Conservation (phyloP, 2,797 vertebrate genomes). For the Hoplostethus atlanticus region DNA sequence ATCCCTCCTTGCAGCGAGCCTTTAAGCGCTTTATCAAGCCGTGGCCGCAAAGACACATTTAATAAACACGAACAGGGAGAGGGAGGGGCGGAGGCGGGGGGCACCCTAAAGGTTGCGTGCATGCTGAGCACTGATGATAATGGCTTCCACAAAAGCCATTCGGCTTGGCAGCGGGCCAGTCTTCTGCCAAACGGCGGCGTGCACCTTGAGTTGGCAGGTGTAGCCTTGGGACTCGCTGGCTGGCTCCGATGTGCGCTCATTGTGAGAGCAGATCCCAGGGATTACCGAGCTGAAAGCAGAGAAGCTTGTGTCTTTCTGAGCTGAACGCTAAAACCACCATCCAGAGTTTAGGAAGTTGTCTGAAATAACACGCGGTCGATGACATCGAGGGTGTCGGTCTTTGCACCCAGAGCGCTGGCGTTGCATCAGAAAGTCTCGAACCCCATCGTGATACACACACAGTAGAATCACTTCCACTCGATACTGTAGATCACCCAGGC, state of each 20-base stretch:
- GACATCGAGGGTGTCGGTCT: conserved; percentile 30
- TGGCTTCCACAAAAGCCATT: conserved; percentile 68
- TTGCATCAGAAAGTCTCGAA: conserved; percentile 13
- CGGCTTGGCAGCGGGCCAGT: conserved; percentile 69
- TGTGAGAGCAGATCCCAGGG: conserved; percentile 76
- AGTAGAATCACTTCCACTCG: too few species aligned
- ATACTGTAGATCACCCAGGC: too few species aligned
- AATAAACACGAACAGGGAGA: conserved; percentile 25
- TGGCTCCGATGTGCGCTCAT: conserved; percentile 74
- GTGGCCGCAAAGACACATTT: conserved; percentile 5
- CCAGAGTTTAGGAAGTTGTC: conserved; percentile 56
- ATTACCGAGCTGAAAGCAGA: conserved; percentile 81
- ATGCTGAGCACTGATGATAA: conserved; percentile 66
- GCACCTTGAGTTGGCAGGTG: conserved; percentile 72
- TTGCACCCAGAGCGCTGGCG: conserved; percentile 24
- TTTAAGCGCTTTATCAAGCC: too few species aligned
- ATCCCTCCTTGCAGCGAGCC: background rate
- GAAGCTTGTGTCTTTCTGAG: conserved; percentile 66
- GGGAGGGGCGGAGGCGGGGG: conserved; percentile 29
- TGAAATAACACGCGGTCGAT: conserved; percentile 53
- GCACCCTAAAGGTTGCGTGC: conserved; percentile 64
- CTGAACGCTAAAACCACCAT: conserved; percentile 51
- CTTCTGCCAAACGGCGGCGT: conserved; percentile 61
- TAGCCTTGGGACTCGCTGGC: conserved; percentile 65
- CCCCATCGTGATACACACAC: conserved; percentile 2